Percentiles rank a stretch among this genome's conserved stretches.
These are phyloP conservation scores for Copidosoma aretas DNA, from an alignment of 2,888 invertebrate genomes.

Conservation along the genomic window DNA sequence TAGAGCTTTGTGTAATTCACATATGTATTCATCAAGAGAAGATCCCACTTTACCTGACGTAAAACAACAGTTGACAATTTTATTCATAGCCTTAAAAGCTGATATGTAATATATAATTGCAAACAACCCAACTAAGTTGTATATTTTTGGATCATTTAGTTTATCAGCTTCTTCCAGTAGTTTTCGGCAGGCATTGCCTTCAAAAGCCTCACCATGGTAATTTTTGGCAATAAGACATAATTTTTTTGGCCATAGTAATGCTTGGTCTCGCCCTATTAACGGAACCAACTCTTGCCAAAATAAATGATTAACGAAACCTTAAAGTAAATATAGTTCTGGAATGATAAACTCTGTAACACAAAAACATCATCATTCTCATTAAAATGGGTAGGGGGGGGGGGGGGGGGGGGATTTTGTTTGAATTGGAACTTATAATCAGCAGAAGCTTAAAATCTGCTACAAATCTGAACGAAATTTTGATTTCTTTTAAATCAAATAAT, in stretches of 20 bases:
- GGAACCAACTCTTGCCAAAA: conserved; percentile 8
- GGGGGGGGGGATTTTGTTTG: too few species aligned
- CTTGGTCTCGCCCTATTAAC: not conserved
- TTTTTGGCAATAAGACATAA: not conserved
- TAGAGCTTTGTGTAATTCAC: not conserved
- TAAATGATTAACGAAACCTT: conserved; percentile 2
- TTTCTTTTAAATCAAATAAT: too few species aligned
- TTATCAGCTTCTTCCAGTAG: not conserved
- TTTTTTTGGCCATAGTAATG: conserved; percentile 13
- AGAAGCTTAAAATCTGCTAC: too few species aligned
- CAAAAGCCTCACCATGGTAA: conserved; percentile 10
- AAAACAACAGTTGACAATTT: not conserved
- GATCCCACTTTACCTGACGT: not conserved
- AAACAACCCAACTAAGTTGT: not conserved
- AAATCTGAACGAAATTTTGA: too few species aligned
- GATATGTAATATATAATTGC: not conserved
- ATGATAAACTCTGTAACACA: too few species aligned
- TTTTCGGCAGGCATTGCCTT: not conserved
- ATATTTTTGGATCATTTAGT: not conserved
- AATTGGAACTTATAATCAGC: too few species aligned
- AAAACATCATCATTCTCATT: too few species aligned
- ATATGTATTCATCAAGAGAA: not conserved
- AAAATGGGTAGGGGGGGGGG: too few species aligned
- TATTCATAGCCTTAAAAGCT: conserved; percentile 4
- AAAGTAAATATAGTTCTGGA: not conserved